Evolutionary conservation across 2,113 vertebrate species (phyloP), one percentile per base, ranked within the genome.

Genomic region (Laterallus jamaicensis): DNA sequence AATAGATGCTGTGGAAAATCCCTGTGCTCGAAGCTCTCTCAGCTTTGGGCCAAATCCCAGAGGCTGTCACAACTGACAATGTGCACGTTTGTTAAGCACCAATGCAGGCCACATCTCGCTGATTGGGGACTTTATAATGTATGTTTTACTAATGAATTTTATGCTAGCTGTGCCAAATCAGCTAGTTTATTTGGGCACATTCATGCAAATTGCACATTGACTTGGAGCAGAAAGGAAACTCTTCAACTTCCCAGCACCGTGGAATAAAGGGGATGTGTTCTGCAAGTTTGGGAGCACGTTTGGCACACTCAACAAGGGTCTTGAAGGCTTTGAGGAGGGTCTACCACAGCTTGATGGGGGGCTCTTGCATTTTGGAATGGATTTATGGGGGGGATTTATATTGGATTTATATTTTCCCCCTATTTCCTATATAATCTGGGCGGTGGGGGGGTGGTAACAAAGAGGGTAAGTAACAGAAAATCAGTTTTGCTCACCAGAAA

Each of bases 1-100:
- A 96, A 96, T 95, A 97, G 90, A 81, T 84, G 80, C 82, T 79
- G 21, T 92, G 96, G 95, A 96, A 96, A 97, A 95, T 88, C 93
- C 95, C 69, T 44, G 82, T 37, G 64, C 93, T 78, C 71, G 39
- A 71, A 94, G 60, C 4, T 49, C 28, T 75, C 52, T 62, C 92
- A 97, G 92, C 86, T 84, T 92, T 90, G 88, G 93, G 95, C 92
- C 82, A 66, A 20, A n/a, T 54, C 94, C 96, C 95, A 95, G 69
- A 37, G 66, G 76, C 86, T 97, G 96, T 93, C 93, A 92, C 92
- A 81, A 12, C 49, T 92, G 96, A 96, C 95, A 96, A 86, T 88
- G 95, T 69, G 66, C 93, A 86, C 74, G 11, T 70, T 90, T 96
- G 90, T 96, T 88, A 37, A 56, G 92, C 95, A 94, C 78, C 88